These are phyloP conservation scores for Peromyscus polionotus DNA, from an alignment of 2,113 vertebrate genomes.

Conservation along the genomic window DNA sequence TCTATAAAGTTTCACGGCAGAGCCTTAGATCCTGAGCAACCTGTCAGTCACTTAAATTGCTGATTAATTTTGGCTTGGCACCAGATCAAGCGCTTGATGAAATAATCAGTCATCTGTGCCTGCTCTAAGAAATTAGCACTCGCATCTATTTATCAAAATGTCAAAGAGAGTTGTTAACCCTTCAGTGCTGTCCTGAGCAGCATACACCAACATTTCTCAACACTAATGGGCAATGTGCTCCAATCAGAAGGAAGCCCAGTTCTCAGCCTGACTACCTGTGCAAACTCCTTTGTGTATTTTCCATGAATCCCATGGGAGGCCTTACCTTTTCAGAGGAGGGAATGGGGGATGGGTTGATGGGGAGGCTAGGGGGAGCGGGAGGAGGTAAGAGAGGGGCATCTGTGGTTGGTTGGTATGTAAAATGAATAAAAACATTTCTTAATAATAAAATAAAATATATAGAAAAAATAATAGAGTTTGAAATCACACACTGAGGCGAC, in stretches of 20 bases:
- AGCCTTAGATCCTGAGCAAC: slow-evolving; percentile 54
- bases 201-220: slow-evolving; percentile 63
- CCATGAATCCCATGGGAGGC: not conserved
- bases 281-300: not conserved
- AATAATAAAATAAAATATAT: too few relatives aligned
- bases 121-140: slow-evolving; percentile 74
- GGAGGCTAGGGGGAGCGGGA: too few relatives aligned
- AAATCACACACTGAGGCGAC: not conserved
- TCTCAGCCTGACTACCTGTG: not conserved
- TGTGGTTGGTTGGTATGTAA: too few relatives aligned
- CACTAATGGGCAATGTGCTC: not conserved
- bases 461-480: not conserved
- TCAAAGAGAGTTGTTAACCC: slow-evolving; percentile 67
- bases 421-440: too few relatives aligned
- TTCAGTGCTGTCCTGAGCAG: slow-evolving; percentile 37
- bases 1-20: slow-evolving; percentile 48
- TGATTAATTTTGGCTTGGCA: slow-evolving; percentile 78
- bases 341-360: too few relatives aligned
- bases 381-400: too few relatives aligned
- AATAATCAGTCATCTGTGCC: slow-evolving; percentile 78
- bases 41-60: slow-evolving; percentile 80
- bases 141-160: slow-evolving; percentile 75
- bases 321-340: too few relatives aligned
- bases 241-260: not conserved
- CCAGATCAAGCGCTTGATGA: slow-evolving; percentile 76